phyloP scores from a whole-genome alignment of 2,888 invertebrate species.

The Ophion ventricosus region DNA sequence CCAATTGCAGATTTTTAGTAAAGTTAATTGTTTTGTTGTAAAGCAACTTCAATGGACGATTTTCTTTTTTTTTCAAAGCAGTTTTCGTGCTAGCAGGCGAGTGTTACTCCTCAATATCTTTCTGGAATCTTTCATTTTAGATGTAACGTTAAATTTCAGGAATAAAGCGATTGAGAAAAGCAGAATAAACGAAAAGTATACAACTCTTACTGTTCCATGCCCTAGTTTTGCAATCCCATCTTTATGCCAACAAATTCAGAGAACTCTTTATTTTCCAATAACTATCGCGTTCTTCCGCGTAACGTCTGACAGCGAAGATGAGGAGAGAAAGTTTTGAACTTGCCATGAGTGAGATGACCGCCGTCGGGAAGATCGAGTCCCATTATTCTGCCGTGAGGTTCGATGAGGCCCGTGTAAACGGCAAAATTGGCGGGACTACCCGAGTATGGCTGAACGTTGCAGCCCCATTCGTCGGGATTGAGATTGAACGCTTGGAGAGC shows the following conservation, averaged over 20 bases:
- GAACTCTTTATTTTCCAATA: neutral
- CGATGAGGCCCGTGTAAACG: constrained; percentile 95
- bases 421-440: constrained; percentile 97
- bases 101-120: too few species aligned
- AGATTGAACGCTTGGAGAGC: constrained; percentile 93
- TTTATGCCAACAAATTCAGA: neutral
- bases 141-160: too few species aligned
- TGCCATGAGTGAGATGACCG: constrained; percentile 95
- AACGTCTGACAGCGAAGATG: neutral
- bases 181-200: neutral
- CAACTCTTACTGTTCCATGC: neutral
- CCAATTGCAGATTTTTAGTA: neutral
- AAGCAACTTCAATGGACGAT: too few species aligned
- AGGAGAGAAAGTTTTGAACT: neutral
- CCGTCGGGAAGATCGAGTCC: constrained; percentile 98
- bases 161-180: neutral
- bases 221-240: neutral
- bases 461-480: constrained; percentile 95
- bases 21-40: neutral
- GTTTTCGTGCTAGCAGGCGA: too few species aligned
- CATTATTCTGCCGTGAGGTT: constrained; percentile 98
- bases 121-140: too few species aligned
- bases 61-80: too few species aligned
- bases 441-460: constrained; percentile 98
- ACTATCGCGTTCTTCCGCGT: neutral